Conservation (phyloP, 2,888 invertebrate genomes). For the Saturnia pavonia region DNA sequence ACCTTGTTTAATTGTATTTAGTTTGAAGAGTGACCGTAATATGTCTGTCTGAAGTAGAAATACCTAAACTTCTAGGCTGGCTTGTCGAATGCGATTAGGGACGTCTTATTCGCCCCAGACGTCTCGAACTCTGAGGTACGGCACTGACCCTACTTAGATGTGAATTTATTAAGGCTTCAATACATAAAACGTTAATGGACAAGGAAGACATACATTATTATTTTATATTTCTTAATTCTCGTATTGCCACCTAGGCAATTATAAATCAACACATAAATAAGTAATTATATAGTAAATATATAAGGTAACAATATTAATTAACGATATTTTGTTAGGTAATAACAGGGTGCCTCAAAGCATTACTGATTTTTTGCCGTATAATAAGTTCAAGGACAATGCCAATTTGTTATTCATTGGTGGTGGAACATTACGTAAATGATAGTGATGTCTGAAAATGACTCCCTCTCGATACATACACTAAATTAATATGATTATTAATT, state of each 20-base stretch:
- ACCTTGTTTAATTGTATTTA: not conserved
- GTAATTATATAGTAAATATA: too few species aligned
- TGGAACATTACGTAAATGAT: too few species aligned
- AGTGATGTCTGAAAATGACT: too few species aligned
- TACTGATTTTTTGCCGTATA: too few species aligned
- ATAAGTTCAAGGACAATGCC: too few species aligned
- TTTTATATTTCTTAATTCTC: not conserved
- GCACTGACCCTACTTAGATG: not conserved
- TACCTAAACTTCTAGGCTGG: constrained; percentile 7
- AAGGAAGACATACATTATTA: not conserved
- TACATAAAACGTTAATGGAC: constrained; percentile 3
- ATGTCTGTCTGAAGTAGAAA: constrained; percentile 1
- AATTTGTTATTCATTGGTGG: too few species aligned
- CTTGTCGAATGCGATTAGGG: not conserved
- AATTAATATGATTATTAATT: too few species aligned
- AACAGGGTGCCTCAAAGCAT: too few species aligned
- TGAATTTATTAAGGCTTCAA: constrained; percentile 5
- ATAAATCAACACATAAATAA: not conserved
- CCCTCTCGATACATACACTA: too few species aligned
- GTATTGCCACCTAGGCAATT: not conserved
- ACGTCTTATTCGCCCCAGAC: constrained; percentile 11
- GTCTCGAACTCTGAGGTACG: constrained; percentile 6
- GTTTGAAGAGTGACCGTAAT: not conserved
- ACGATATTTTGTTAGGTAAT: too few species aligned
- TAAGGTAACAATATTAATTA: too few species aligned